phyloP scores from a whole-genome alignment of 2,888 invertebrate genomes.

The Eupithecia inturbata region DNA sequence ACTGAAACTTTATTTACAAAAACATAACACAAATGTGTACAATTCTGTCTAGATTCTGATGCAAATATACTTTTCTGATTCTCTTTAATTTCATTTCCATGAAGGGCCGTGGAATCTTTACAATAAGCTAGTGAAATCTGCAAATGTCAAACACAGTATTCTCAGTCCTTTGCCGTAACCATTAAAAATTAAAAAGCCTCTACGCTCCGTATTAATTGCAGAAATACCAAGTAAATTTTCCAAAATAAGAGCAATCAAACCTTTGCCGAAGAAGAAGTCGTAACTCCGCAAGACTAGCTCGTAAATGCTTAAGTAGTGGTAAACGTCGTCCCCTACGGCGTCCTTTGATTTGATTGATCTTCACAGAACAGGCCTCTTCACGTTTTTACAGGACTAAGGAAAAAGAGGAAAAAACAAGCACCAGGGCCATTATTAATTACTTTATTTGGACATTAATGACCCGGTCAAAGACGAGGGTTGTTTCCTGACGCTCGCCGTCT shows the following conservation, averaged over 20 bases:
- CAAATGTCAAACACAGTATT: background rate
- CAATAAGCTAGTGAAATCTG: background rate
- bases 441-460: constrained; percentile 83
- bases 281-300: constrained; percentile 71
- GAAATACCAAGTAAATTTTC: constrained; percentile 35
- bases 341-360: constrained; percentile 81
- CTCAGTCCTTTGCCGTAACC: background rate
- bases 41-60: background rate
- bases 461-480: constrained; percentile 76
- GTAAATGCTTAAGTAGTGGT: constrained; percentile 75
- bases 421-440: constrained; percentile 81
- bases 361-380: constrained; percentile 63
- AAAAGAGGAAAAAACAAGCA: constrained; percentile 76
- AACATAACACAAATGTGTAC: background rate
- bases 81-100: background rate
- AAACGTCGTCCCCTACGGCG: constrained; percentile 63
- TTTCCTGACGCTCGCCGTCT: constrained; percentile 61
- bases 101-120: background rate
- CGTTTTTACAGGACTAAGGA: constrained; percentile 76
- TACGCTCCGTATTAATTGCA: background rate
- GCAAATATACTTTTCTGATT: background rate
- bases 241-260: constrained; percentile 61
- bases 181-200: background rate
- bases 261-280: constrained; percentile 58
- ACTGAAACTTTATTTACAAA: background rate